Evolutionary conservation across 2,888 invertebrate species (phyloP).

Genomic region (Chironomus riparius): DNA sequence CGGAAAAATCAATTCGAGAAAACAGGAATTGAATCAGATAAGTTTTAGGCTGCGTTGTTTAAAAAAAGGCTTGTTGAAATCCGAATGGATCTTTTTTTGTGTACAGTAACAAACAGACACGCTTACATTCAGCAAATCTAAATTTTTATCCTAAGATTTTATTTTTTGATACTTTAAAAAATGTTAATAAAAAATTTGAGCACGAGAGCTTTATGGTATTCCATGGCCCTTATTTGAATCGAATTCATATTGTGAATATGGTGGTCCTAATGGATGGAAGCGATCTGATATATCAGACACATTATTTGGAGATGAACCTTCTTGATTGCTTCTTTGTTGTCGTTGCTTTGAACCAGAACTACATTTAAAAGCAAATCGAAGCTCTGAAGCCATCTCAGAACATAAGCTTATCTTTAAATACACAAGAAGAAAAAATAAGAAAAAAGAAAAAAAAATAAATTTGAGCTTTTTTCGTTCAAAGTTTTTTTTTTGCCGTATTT

Average conservation of each 20-base stretch:
- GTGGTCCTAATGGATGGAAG: conserved; percentile 28
- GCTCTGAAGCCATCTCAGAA: conserved; percentile 64
- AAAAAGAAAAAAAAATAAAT: not conserved
- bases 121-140: not conserved
- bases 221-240: conserved; percentile 22
- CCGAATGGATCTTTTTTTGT: not conserved
- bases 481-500: too few species aligned
- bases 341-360: conserved; percentile 12
- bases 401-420: conserved; percentile 54
- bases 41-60: too few species aligned
- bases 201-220: conserved; percentile 10
- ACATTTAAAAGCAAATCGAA: conserved; percentile 59
- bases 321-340: not conserved
- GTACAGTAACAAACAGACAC: not conserved
- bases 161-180: too few species aligned
- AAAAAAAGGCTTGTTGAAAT: too few species aligned
- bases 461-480: not conserved
- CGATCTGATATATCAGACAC: conserved; percentile 25
- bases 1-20: too few species aligned
- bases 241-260: conserved; percentile 28
- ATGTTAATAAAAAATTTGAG: not conserved
- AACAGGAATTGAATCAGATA: too few species aligned
- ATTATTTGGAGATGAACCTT: conserved; percentile 23
- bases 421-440: not conserved
- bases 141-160: not conserved